These are phyloP conservation scores for Pachyuromys duprasi DNA, from an alignment of 2,797 vertebrate genomes.

Conservation along the genomic window DNA sequence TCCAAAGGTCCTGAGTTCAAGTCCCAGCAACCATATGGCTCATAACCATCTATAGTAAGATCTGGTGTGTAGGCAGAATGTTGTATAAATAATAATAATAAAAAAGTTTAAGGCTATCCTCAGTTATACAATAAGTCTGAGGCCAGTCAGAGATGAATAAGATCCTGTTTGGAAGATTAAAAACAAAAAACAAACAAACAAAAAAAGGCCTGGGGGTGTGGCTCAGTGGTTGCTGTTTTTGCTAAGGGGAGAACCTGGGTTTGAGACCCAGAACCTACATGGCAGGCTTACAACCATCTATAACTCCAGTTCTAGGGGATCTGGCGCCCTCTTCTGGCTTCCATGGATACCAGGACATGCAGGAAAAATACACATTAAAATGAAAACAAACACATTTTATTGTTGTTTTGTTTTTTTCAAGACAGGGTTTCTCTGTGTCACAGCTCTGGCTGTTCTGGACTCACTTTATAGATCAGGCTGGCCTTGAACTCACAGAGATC, in stretches of 20 bases:
- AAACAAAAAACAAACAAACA: too few relatives aligned
- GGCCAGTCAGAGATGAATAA: not conserved
- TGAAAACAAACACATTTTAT: not conserved
- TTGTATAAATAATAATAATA: too few relatives aligned
- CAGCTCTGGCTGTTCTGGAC: not conserved
- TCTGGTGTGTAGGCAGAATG: too few relatives aligned
- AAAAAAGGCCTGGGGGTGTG: not conserved
- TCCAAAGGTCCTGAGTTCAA: too few relatives aligned
- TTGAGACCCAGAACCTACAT: not conserved
- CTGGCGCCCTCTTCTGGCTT: not conserved
- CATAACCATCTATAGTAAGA: too few relatives aligned
- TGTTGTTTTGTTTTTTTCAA: not conserved
- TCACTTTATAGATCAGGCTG: not conserved
- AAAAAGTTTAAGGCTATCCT: not conserved
- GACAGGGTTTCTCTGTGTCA: not conserved
- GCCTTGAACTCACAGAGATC: not conserved
- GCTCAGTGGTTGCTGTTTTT: not conserved
- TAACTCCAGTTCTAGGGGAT: not conserved
- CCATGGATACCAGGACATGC: not conserved
- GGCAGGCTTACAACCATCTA: not conserved
- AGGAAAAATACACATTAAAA: not conserved
- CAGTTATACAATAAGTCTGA: not conserved
- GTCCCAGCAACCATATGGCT: too few relatives aligned
- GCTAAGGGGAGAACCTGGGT: not conserved
- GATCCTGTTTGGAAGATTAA: not conserved